These are phyloP conservation scores for Eublepharis macularius DNA, from an alignment of 2,113 vertebrate species.

Conservation along the genomic window DNA sequence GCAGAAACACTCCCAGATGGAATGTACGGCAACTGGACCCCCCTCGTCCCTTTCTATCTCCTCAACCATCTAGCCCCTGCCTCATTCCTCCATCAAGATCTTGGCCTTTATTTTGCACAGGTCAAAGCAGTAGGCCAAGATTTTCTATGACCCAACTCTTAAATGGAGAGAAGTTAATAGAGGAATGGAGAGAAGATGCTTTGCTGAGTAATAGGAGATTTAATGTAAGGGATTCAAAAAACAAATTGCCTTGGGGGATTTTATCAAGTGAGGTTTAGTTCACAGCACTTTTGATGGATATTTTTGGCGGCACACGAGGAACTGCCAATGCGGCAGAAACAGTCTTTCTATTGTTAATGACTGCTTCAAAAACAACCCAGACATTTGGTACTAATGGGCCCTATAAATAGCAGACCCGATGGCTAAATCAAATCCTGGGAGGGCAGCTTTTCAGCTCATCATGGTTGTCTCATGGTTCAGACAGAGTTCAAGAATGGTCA, in stretches of 20 bases:
- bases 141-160: background rate
- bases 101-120: background rate
- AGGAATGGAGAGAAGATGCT: background rate
- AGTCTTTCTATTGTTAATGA: constrained; percentile 56
- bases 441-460: constrained; percentile 55
- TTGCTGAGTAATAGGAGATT: constrained; percentile 32
- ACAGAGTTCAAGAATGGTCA: constrained; percentile 67
- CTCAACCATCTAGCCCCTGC: background rate
- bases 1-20: background rate
- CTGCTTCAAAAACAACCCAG: constrained; percentile 57
- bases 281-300: constrained; percentile 59
- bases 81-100: background rate
- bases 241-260: constrained; percentile 25
- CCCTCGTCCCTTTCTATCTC: background rate
- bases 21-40: no score
- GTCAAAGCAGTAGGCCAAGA: background rate
- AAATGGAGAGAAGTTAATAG: background rate
- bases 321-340: constrained; percentile 39
- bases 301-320: constrained; percentile 63
- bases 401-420: constrained; percentile 64
- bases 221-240: constrained; percentile 21
- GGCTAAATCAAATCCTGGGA: constrained; percentile 48
- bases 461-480: constrained; percentile 62
- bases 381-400: constrained; percentile 59
- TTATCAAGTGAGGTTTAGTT: constrained; percentile 48